Evolutionary conservation across 1,140 invertebrate species (phyloP), one percentile per base, ranked within the genome.

Genomic region (Drosophila eugracilis): DNA sequence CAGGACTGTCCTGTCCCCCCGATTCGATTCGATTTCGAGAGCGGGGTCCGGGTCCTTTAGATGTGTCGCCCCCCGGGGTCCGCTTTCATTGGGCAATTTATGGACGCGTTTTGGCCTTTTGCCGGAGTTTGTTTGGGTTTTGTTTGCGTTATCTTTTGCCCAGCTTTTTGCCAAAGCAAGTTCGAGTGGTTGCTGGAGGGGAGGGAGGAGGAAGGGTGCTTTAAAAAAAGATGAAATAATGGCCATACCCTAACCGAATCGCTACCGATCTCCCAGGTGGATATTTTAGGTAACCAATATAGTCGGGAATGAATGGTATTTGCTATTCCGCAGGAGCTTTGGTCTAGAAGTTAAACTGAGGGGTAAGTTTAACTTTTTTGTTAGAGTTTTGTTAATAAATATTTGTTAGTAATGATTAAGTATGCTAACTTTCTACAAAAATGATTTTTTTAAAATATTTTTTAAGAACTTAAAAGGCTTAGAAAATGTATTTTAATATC

Each of bases 91-190:
- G 54, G 65, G 55, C 63, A 84, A 84, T 84, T 84, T 84, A 84
- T 84, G 76, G 65, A 62, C 76, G 80, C 71, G 71, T 49, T 73
- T 81, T 85, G 79, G 75, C 80, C 79, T 85, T 75, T 84, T 85
- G 75, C 69, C 70, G 41, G 48, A 63, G 66, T 75, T 78, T 78
- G 30, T 54, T 44, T 42, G 14, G n/a, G 54, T 77, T 72, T 45
- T 45, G 37, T 45, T 67, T 32, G 52, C 44, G 32, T 71, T 45
- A 73, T 78, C 70, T 73, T 73, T 58, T 44, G 50, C 54, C 15
- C 36, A 36, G 42, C 52, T 69, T n/a, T n/a, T n/a, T 59, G 57
- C 36, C 72, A 50, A 59, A 71, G 36, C 54, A 19, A 12, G 14
- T 17, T 24, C 2, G 17, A 4, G n/a, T 5, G n/a, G 45, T n/a